These are phyloP conservation scores for Caerostris darwini DNA, from an alignment of 1,140 invertebrate genomes.

Conservation along the genomic window DNA sequence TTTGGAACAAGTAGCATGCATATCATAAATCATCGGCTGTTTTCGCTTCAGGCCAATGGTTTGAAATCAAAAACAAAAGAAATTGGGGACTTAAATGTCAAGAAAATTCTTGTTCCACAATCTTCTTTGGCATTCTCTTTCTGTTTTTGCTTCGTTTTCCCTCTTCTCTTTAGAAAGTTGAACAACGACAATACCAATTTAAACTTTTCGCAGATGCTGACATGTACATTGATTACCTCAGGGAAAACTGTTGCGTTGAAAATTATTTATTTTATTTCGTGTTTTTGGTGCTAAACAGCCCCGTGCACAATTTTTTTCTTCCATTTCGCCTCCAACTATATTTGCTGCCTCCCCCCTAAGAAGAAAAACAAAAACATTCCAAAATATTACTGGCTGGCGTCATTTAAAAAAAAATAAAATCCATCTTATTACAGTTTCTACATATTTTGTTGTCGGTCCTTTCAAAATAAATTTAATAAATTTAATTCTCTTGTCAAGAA, in stretches of 20 bases:
- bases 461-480: neutral
- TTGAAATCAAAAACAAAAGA: constrained; percentile 55
- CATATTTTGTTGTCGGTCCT: neutral
- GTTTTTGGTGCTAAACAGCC: neutral
- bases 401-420: neutral
- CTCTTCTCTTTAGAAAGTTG: constrained; percentile 12
- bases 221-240: constrained; percentile 60
- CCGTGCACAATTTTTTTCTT: neutral
- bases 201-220: constrained; percentile 42
- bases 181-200: constrained; percentile 57
- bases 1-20: neutral
- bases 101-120: constrained; percentile 50
- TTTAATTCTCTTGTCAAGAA: neutral
- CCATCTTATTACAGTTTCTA: neutral
- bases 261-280: neutral
- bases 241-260: constrained; percentile 35
- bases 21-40: constrained; percentile 7
- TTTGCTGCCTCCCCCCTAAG: neutral
- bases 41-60: neutral
- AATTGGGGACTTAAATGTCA: constrained; percentile 41
- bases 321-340: neutral
- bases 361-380: neutral
- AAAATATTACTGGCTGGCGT: neutral
- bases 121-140: constrained; percentile 26
- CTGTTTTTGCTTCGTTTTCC: constrained; percentile 6